phyloP scores from a whole-genome alignment of 2,113 vertebrate species.

The Perca fluviatilis region DNA sequence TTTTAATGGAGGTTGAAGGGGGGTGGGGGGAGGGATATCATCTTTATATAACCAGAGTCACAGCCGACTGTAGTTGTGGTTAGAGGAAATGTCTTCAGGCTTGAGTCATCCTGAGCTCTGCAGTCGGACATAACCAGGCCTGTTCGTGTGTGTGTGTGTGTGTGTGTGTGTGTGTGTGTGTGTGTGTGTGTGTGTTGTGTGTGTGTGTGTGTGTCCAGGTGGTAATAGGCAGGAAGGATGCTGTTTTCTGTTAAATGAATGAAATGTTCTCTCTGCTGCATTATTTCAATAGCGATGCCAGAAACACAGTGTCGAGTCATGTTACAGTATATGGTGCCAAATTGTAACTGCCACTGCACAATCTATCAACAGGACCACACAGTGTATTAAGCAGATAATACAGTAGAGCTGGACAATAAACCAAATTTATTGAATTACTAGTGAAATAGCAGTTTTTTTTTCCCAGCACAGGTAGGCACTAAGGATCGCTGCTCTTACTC shows the following conservation, averaged over 20 bases:
- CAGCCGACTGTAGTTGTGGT: constrained; percentile 80
- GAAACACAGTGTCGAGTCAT: neutral
- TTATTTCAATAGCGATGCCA: too few species aligned
- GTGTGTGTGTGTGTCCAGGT: too few species aligned
- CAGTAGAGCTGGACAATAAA: neutral
- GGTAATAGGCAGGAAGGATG: too few species aligned
- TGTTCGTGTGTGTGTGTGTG: neutral
- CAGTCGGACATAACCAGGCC: constrained; percentile 41
- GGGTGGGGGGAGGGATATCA: constrained; percentile 27
- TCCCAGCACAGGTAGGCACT: neutral
- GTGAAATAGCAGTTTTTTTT: neutral
- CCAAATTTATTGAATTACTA: neutral
- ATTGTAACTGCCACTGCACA: neutral
- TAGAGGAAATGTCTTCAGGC: constrained; percentile 78
- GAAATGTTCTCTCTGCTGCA: too few species aligned
- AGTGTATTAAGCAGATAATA: neutral
- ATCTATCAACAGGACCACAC: neutral
- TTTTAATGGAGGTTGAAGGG: constrained; percentile 47
- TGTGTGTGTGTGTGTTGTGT: neutral
- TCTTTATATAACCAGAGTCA: constrained; percentile 79
- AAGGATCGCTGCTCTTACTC: neutral
- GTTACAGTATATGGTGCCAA: neutral
- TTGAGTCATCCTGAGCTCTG: constrained; percentile 74
- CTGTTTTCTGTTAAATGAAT: too few species aligned
- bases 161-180: neutral